A percentile compares a stretch with the other conserved stretches of the same genome.
Conservation (phyloP, 2,888 invertebrate genomes). For the Microplitis manilae region DNA sequence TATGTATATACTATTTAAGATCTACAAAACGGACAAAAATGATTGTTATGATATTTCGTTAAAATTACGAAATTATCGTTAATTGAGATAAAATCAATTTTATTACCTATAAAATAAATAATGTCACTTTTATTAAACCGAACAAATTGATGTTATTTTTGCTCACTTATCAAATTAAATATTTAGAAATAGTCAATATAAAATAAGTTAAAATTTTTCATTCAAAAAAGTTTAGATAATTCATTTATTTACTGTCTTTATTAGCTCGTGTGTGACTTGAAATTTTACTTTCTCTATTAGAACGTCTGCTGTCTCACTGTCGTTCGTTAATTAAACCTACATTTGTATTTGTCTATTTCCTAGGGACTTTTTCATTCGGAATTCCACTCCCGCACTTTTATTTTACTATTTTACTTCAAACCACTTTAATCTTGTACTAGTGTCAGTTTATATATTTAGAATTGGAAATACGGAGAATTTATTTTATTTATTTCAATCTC, state of each 20-base stretch:
- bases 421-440: conserved; percentile 23
- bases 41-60: too few relatives aligned
- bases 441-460: conserved; percentile 1
- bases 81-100: too few relatives aligned
- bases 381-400: background rate
- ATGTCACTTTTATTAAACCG: too few relatives aligned
- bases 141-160: too few relatives aligned
- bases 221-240: background rate
- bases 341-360: conserved; percentile 40
- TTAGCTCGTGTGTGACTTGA: conserved; percentile 1
- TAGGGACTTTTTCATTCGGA: conserved; percentile 19
- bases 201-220: background rate
- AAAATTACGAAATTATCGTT: too few relatives aligned
- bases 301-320: conserved; percentile 11
- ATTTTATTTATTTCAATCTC: conserved; percentile 4
- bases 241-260: background rate
- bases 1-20: too few relatives aligned
- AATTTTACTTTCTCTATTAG: conserved; percentile 17
- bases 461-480: conserved; percentile 6
- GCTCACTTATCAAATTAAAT: too few relatives aligned
- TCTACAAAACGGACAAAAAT: too few relatives aligned
- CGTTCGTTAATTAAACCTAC: conserved; percentile 41
- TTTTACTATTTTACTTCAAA: conserved; percentile 15
- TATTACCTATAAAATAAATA: too few relatives aligned
- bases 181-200: background rate